Evolutionary conservation across 2,113 vertebrate species (phyloP), one percentile per base, ranked within the genome.

Genomic region (Phocoena sinus): DNA sequence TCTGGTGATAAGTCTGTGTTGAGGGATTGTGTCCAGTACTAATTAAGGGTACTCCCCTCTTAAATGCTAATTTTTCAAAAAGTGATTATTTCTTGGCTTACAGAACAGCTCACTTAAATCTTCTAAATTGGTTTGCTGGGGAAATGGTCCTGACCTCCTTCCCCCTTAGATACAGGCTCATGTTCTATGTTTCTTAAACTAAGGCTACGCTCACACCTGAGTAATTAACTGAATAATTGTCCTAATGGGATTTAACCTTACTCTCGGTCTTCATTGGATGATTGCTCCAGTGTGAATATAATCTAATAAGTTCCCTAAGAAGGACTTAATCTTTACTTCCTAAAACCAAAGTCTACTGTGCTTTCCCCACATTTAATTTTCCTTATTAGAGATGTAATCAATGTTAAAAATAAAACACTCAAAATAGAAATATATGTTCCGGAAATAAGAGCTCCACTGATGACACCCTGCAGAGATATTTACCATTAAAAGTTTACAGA

Each of bases 161-260:
- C 18, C 26, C 76, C 38, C 87, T 93, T 83, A 80, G 38, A 76
- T 58, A 67, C 6, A 92, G 50, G 33, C 44, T 86, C 50, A 17
- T 81, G 68, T 84, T 87, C 76, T 38, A 17, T 2, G 10, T 87
- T 95, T 97, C 83, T 91, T 93, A 84, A 94, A 73, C 63, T 65
- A 96, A 93, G 50, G 60, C 63, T 74, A 31, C 96, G 50, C 53
- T 96, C 82, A 94, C 50, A 95, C 47, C 77, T 84, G 77, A 92
- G 68, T 79, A 95, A 93, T 97, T 98, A 93, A 98, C 44, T 84
- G 71, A 97, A 91, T 93, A 95, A 97, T 89, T 91, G 44, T 53
- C 91, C 82, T 97, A 71, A 81, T 95, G 96, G 82, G 86, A 98
- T 93, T 97, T 96, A 96, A 96, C 73, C 91, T 96, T 79, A 89